Conservation (phyloP, 2,888 invertebrate genomes). For the Euproctis similis region DNA sequence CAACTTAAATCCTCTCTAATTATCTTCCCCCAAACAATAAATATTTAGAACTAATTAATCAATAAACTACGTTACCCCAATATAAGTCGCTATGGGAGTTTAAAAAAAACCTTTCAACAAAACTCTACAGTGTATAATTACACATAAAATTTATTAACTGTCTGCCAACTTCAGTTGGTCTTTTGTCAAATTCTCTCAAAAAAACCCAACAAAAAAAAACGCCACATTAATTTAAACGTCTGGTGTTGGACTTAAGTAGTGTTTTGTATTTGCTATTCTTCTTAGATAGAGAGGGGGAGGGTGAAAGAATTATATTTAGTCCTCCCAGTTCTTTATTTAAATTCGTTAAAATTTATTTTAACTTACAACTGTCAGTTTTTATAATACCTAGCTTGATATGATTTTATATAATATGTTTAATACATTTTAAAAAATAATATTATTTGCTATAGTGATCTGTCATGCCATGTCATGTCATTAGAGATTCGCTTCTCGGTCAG, state of each 20-base stretch:
- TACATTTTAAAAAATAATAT: too few relatives aligned
- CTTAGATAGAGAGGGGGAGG: constrained; percentile 23
- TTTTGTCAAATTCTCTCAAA: constrained; percentile 29
- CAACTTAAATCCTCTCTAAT: constrained; percentile 12
- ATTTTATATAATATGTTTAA: too few relatives aligned
- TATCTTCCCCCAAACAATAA: constrained; percentile 14
- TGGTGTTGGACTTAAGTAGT: constrained; percentile 47
- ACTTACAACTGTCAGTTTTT: too few relatives aligned
- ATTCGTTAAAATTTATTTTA: too few relatives aligned
- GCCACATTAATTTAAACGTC: constrained; percentile 53
- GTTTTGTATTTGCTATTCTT: constrained; percentile 43
- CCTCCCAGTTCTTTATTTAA: too few relatives aligned
- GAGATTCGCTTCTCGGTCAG: too few relatives aligned
- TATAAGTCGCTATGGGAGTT: constrained; percentile 50
- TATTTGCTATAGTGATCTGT: too few relatives aligned
- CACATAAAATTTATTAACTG: constrained; percentile 60
- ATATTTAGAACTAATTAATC: constrained; percentile 25
- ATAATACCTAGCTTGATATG: too few relatives aligned
- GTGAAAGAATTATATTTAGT: too few relatives aligned
- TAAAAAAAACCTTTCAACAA: constrained; percentile 69
- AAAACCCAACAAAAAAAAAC: constrained; percentile 6
- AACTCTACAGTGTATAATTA: constrained; percentile 63
- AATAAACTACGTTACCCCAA: constrained; percentile 22
- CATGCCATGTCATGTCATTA: too few relatives aligned
- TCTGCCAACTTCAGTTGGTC: constrained; percentile 29